phyloP scores from a whole-genome alignment of 2,797 vertebrate genomes.

The Huso huso region DNA sequence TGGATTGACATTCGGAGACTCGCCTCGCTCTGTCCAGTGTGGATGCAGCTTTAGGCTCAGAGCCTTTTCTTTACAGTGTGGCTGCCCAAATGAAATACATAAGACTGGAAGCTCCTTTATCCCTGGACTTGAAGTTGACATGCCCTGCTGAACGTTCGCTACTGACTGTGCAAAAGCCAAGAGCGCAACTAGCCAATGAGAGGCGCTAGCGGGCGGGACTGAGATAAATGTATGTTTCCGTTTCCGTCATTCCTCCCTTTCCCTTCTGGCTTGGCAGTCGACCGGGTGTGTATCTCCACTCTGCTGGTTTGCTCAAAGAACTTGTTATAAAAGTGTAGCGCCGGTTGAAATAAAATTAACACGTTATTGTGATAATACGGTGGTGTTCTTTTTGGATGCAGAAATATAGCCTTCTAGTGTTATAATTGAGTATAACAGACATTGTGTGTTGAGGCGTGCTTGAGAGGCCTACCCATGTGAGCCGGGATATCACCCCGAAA shows the following conservation, averaged over 20 bases:
- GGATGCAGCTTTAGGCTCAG: too few species aligned
- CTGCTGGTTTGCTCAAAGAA: neutral
- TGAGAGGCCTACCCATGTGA: neutral
- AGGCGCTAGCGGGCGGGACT: constrained; percentile 42
- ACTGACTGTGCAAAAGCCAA: too few species aligned
- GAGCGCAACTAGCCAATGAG: neutral
- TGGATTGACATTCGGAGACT: too few species aligned
- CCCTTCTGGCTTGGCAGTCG: constrained; percentile 46
- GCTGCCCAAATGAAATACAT: too few species aligned
- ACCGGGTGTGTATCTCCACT: constrained; percentile 47
- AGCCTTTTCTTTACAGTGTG: too few species aligned
- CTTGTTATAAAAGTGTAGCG: neutral
- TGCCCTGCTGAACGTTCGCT: too few species aligned
- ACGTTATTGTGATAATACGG: neutral
- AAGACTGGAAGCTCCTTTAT: too few species aligned
- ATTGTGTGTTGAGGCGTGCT: neutral
- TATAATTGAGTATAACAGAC: neutral
- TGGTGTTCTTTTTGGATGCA: neutral
- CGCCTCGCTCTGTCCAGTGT: too few species aligned
- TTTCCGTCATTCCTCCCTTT: constrained; percentile 49
- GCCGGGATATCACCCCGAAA: neutral
- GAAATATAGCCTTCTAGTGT: neutral
- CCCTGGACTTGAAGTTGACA: too few species aligned
- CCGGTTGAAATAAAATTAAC: neutral
- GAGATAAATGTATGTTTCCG: neutral